Evolutionary conservation across 2,888 invertebrate species (phyloP).

Genomic region (Drosophila robusta): DNA sequence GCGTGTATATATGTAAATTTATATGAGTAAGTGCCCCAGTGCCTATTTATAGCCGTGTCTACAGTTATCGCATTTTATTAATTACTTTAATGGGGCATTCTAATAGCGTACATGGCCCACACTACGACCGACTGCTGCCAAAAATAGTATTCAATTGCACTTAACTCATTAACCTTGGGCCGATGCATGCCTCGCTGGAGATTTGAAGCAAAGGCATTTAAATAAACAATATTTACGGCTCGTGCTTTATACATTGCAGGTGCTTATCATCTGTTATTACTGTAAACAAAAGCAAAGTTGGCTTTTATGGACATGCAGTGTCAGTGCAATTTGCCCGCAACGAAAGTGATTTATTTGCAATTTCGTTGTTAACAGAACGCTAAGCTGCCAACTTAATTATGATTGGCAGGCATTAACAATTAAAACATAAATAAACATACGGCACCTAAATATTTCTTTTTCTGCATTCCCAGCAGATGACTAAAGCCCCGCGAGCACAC

Average conservation of each 20-base stretch:
- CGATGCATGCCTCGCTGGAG: constrained; percentile 19
- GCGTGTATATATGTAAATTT: constrained; percentile 37
- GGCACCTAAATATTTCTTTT: background rate
- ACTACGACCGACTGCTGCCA: constrained; percentile 10
- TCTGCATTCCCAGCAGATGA: constrained; percentile 3
- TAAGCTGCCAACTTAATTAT: constrained; percentile 47
- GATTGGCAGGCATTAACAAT: constrained; percentile 37
- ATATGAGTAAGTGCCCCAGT: background rate
- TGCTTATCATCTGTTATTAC: constrained; percentile 20
- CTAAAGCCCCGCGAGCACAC: background rate
- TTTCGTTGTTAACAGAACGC: constrained; percentile 28
- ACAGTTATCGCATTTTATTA: constrained; percentile 51
- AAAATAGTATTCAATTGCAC: constrained; percentile 32
- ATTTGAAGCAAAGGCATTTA: constrained; percentile 11
- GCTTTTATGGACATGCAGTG: constrained; percentile 3
- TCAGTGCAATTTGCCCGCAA: constrained; percentile 20
- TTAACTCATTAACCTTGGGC: constrained; percentile 35
- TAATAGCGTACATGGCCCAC: constrained; percentile 22
- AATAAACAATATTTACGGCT: constrained; percentile 11
- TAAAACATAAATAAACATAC: constrained; percentile 33
- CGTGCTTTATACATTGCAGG: constrained; percentile 6
- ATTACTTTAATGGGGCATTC: constrained; percentile 47
- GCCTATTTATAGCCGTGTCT: constrained; percentile 56
- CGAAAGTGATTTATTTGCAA: constrained; percentile 37
- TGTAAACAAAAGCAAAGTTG: constrained; percentile 25